These are phyloP conservation scores for Dicrostonyx torquatus DNA, from an alignment of 2,797 vertebrate genomes.

Conservation along the genomic window DNA sequence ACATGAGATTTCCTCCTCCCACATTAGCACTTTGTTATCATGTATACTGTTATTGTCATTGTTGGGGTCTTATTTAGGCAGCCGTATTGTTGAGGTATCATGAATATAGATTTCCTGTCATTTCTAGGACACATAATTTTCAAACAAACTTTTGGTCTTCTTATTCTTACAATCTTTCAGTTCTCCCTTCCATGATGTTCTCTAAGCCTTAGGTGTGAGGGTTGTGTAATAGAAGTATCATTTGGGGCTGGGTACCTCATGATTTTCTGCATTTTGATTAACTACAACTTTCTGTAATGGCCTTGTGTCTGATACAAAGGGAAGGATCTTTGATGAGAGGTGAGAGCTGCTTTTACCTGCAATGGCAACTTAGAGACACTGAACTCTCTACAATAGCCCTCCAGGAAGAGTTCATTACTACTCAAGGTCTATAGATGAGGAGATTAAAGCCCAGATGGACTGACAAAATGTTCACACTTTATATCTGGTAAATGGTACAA, in stretches of 20 bases:
- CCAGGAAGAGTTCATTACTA: background rate
- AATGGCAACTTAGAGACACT: background rate
- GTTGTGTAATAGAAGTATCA: background rate
- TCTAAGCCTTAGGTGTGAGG: background rate
- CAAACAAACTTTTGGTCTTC: background rate
- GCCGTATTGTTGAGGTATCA: background rate
- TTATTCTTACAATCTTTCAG: background rate
- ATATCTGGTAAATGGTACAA: background rate
- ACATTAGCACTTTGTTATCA: background rate
- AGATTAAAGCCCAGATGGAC: background rate
- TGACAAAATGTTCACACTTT: background rate
- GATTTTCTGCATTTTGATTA: background rate
- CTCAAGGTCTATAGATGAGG: background rate
- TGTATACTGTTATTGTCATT: background rate
- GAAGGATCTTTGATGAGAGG: background rate
- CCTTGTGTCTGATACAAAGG: background rate
- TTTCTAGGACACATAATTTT: background rate
- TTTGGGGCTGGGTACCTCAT: background rate
- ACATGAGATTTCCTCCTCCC: background rate
- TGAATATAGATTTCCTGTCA: background rate
- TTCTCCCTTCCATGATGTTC: background rate
- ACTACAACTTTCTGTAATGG: background rate
- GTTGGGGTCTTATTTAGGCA: background rate
- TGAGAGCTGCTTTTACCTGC: no score
- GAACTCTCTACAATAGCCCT: background rate